A percentile compares a stretch with the other conserved stretches of the same genome.
These are phyloP conservation scores for Caenorhabditis zanzibari DNA, from an alignment of 2,888 invertebrate genomes.

Conservation along the genomic window DNA sequence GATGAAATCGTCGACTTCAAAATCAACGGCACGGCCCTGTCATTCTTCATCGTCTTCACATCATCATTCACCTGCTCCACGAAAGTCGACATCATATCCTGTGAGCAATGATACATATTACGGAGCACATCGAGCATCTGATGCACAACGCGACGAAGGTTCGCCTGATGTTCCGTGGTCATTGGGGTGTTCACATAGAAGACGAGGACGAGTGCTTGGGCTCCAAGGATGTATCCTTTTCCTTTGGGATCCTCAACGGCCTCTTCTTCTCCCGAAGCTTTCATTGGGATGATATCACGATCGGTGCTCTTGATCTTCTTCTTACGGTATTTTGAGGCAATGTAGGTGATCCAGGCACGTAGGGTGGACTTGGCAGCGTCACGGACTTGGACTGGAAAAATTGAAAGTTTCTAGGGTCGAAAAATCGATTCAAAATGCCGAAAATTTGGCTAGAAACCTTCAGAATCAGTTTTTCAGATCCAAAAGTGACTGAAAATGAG, in stretches of 20 bases:
- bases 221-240: slow-evolving; percentile 34
- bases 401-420: no score
- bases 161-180: slow-evolving; percentile 8
- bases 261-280: slow-evolving; percentile 13
- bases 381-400: slow-evolving; percentile 15
- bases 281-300: neutral
- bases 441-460: no score
- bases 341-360: neutral
- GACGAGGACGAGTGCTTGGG: slow-evolving; percentile 16
- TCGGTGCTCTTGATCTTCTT: neutral
- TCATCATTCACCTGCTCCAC: slow-evolving; percentile 30
- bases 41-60: neutral
- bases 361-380: neutral
- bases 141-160: neutral
- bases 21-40: slow-evolving; percentile 32
- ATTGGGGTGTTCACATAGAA: slow-evolving; percentile 13
- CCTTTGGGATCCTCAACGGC: neutral
- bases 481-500: no score
- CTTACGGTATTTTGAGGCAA: neutral
- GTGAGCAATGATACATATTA: slow-evolving; percentile 39
- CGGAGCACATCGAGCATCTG: slow-evolving; percentile 44
- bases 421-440: no score
- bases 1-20: slow-evolving; percentile 22
- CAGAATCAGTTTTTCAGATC: no score
- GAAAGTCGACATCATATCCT: slow-evolving; percentile 42